phyloP scores from a whole-genome alignment of 2,113 vertebrate species.

The Corythoichthys haematopterus region DNA sequence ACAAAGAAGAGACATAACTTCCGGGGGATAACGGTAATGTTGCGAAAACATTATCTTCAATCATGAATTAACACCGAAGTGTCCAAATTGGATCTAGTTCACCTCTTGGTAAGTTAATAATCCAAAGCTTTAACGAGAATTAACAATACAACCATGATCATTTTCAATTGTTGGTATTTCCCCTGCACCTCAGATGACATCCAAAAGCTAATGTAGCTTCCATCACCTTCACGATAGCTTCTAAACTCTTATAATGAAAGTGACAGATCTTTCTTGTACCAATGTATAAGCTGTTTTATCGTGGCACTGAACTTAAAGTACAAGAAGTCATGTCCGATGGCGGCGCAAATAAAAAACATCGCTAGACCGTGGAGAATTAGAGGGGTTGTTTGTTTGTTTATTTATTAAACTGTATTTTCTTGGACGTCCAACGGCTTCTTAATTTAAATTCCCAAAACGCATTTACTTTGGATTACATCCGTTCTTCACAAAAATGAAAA shows the following conservation, averaged over 20 bases:
- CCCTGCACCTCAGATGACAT: neutral
- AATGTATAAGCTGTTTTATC: no score
- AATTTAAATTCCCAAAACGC: no score
- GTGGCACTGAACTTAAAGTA: neutral
- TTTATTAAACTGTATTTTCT: no score
- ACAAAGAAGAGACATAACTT: conserved; percentile 4
- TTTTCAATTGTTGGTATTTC: neutral
- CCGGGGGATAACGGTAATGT: conserved; percentile 21
- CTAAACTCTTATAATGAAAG: neutral
- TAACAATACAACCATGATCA: neutral
- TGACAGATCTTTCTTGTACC: no score
- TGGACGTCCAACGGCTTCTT: no score
- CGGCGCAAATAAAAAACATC: no score
- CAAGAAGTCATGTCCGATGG: no score
- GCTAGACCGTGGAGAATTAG: no score
- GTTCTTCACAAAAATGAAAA: no score
- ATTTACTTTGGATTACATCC: no score
- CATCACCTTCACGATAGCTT: neutral
- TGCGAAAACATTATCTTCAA: conserved; percentile 11
- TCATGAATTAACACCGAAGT: conserved; percentile 34
- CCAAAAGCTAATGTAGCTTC: conserved; percentile 19
- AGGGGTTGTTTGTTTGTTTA: no score
- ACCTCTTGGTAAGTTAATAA: conserved; percentile 30
- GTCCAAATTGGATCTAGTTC: neutral
- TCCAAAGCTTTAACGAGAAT: no score